Evolutionary conservation across 35 echinoderm and acorn worm species (phyloP).

Genomic region (Hemicentrotus pulcherrimus): DNA sequence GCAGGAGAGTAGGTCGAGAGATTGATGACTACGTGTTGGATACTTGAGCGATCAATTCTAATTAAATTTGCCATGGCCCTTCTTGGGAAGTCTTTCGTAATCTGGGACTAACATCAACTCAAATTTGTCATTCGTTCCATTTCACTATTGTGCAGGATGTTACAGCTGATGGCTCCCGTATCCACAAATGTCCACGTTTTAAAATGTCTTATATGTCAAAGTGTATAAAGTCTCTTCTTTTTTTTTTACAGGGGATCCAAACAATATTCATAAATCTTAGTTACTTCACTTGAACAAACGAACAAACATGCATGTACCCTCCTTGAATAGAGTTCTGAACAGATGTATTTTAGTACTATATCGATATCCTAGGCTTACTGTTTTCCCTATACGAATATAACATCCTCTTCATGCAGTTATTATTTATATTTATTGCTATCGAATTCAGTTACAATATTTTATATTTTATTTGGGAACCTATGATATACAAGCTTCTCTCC

Average conservation of each 20-base stretch:
- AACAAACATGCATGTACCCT: no score
- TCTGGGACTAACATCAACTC: not conserved
- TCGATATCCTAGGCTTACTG: no score
- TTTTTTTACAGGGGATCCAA: not conserved
- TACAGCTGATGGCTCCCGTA: not conserved
- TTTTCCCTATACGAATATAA: no score
- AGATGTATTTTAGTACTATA: no score
- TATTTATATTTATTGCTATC: no score
- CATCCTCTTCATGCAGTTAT: no score
- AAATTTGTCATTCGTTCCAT: not conserved
- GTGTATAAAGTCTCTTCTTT: not conserved
- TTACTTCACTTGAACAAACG: not conserved
- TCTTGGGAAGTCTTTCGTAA: not conserved
- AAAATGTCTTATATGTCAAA: not conserved
- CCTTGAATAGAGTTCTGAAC: no score
- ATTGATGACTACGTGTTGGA: constrained; percentile 9
- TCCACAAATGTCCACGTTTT: not conserved
- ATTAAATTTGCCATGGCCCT: constrained; percentile 9
- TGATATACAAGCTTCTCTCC: no score
- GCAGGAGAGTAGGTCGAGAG: not conserved
- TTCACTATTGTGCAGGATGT: not conserved
- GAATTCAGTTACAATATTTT: no score
- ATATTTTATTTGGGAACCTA: no score
- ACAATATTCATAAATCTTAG: not conserved
- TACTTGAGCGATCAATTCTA: constrained; percentile 9